Evolutionary conservation across 2,888 invertebrate species (phyloP), one percentile per base, ranked within the genome.

Genomic region (Mimumesa dahlbomi): DNA sequence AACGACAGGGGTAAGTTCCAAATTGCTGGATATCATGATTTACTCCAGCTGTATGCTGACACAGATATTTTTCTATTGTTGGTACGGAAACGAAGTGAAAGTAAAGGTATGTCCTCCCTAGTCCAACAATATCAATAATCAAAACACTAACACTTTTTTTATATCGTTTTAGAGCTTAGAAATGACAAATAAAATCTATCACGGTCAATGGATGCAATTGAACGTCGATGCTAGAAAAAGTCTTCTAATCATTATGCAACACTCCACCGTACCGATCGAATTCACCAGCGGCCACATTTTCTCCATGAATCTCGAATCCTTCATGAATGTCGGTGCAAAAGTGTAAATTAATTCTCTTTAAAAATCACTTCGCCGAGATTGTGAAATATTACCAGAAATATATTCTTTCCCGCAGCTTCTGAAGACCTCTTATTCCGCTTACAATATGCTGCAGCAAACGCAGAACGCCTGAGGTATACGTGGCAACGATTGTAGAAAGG

Each of bases 41-140:
- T 82, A 75, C 45, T 38, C 71, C 6, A 13, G 7, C 13, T 72
- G 77, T 46, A 45, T 73, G 65, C 9, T 77, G 21, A 45, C 73
- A 0, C 81, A 84, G 52, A 76, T 84, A 38, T 82, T 80, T 59
- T 69, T 80, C 7, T 66, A 82, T 29, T 84, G 82, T 58, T 83
- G 83, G 80, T 79, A 75, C 16, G 84, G 82, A 31, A 81, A 81
- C 50, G 77, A 82, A 49, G 66, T 83, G 1, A 67, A 16, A 13
- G 4, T 38, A 4, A 62, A 67, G 67, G 71, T 71, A n/a, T n/a
- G n/a, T n/a, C n/a, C n/a, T n/a, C n/a, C n/a, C n/a, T n/a, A n/a
- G n/a, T n/a, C n/a, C n/a, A n/a, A n/a, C n/a, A n/a, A n/a, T n/a
- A n/a, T n/a, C n/a, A n/a, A n/a, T n/a, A 4, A 4, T 1, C n/a